Evolutionary conservation across 2,113 vertebrate genomes (phyloP), one percentile per base, ranked within the genome.

Genomic region (Bufo bufo): DNA sequence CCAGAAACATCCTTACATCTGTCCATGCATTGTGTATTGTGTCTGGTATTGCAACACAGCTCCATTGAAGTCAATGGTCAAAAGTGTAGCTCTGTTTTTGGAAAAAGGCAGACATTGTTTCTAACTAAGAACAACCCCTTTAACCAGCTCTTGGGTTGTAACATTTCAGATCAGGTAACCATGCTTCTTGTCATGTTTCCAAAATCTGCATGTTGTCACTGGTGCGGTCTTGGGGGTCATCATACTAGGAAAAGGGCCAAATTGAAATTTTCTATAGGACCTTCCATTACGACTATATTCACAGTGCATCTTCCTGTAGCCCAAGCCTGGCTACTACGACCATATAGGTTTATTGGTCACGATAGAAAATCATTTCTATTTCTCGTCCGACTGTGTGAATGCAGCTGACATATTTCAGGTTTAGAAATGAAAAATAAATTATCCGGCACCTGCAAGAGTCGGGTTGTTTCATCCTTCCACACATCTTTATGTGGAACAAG

Each of bases 361-460:
- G 20, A 65, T 11, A 66, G 63, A 19, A 9, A 65, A 83, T 74
- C 0, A 43, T 71, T 63, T 63, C 3, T 56, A 16, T 82, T 54
- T 54, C n/a, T n/a, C 12, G 14, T 14, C 47, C 33, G 81, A 52
- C n/a, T 20, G 61, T 13, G 47, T 61, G 11, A 43, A 84, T 63
- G 49, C n/a, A 33, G 63, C 54, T 69, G 63, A 84, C 17, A 84
- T 33, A 54, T 84, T 54, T 66, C 47, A 52, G 61, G 81, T 61
- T 63, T 17, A 45, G 58, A 52, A 23, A 33, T 14, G 1, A 7
- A 13, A 65, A 84, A n/a, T 12, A 84, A 69, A 84, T 71, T 4
- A 84, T 71, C 47, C 54, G 54, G 54, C 82, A 84, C 82, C 82
- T 84, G 82, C 49, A 69, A 66, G 14, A 65, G 19, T 66, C 63